Percentiles rank a stretch among this genome's conserved stretches.
Conservation (phyloP, 2,888 invertebrate species). For the Plagodis dolabraria region DNA sequence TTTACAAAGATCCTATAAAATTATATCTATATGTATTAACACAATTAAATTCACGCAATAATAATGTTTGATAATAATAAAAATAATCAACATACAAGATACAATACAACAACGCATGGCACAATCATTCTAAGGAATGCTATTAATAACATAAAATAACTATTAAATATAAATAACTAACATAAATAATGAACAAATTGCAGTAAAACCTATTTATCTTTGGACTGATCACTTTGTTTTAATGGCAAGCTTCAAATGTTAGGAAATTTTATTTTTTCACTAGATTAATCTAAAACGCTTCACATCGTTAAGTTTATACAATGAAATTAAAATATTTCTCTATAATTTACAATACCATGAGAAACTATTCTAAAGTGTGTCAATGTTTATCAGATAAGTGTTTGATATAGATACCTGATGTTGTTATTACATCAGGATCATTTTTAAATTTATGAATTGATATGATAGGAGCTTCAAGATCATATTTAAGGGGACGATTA, state of each 20-base stretch:
- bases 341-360: conserved; percentile 6
- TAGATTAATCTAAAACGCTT: conserved; percentile 1
- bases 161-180: conserved; percentile 35
- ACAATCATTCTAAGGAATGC: conserved; percentile 46
- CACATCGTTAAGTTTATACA: conserved; percentile 12
- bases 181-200: conserved; percentile 56
- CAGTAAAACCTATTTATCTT: conserved; percentile 62
- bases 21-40: conserved; percentile 26
- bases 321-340: conserved; percentile 6
- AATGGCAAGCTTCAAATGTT: conserved; percentile 63
- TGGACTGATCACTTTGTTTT: conserved; percentile 69
- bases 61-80: conserved; percentile 25
- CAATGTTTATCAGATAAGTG: conserved; percentile 13
- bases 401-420: too few relatives aligned
- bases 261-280: conserved; percentile 12
- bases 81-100: conserved; percentile 24
- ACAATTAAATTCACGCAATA: conserved; percentile 35
- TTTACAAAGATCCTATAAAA: conserved; percentile 22
- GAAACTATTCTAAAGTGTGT: conserved; percentile 20
- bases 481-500: neutral
- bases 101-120: conserved; percentile 44
- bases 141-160: conserved; percentile 29
- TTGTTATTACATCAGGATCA: conserved; percentile 1
- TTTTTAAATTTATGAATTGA: conserved; percentile 3
- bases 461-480: conserved; percentile 10